A percentile compares a stretch with the other conserved stretches of the same genome.
Evolutionary conservation across 2,888 invertebrate species (phyloP).

Genomic region (Crocallis elinguaria): DNA sequence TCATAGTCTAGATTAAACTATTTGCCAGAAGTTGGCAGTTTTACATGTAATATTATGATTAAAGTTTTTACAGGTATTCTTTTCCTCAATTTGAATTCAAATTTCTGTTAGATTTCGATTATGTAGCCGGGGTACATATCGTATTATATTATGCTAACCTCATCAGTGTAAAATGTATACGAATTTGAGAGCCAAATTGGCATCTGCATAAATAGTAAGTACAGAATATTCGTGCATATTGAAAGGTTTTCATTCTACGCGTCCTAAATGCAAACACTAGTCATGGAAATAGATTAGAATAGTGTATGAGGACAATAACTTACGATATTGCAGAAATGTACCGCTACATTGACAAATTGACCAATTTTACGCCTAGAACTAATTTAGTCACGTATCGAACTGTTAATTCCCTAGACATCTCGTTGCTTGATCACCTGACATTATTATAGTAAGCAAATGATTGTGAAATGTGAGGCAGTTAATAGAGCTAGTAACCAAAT

Average conservation of each 20-base stretch:
- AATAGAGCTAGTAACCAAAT: slow-evolving; percentile 39
- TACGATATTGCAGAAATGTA: slow-evolving; percentile 46
- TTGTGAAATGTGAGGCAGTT: slow-evolving; percentile 28
- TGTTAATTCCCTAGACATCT: slow-evolving; percentile 12
- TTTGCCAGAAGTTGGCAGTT: too few relatives aligned
- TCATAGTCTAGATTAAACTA: too few relatives aligned
- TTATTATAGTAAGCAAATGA: slow-evolving; percentile 10
- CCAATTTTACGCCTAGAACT: slow-evolving; percentile 29
- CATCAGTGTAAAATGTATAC: not conserved
- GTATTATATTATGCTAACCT: too few relatives aligned
- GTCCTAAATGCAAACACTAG: slow-evolving; percentile 65
- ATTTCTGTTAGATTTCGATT: too few relatives aligned
- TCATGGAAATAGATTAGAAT: slow-evolving; percentile 61
- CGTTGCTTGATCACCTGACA: slow-evolving; percentile 29
- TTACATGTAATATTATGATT: too few relatives aligned
- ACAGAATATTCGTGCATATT: slow-evolving; percentile 57
- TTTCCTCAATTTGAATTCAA: too few relatives aligned
- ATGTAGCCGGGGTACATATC: not conserved
- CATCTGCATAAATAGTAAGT: slow-evolving; percentile 25
- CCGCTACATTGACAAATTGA: slow-evolving; percentile 55
- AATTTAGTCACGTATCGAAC: slow-evolving; percentile 33
- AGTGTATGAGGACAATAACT: slow-evolving; percentile 59
- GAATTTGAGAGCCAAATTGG: not conserved
- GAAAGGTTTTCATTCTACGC: slow-evolving; percentile 61
- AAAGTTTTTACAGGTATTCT: too few relatives aligned